Evolutionary conservation across 1,140 invertebrate species (phyloP).

Genomic region (Drosophila arawakana): DNA sequence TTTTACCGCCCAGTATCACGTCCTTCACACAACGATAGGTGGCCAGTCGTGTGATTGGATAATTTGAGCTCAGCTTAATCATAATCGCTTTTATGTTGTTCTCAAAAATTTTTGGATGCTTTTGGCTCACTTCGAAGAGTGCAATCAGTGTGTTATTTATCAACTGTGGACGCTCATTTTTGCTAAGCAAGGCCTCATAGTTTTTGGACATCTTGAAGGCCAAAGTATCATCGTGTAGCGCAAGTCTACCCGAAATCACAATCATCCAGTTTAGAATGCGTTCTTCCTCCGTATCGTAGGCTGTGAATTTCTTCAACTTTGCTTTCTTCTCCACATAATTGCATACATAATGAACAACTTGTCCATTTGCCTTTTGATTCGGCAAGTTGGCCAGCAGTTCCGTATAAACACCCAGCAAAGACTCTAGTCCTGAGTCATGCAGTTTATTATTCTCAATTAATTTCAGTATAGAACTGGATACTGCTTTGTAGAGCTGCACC

Average conservation of each 20-base stretch:
- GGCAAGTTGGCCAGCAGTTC: slow-evolving; percentile 67
- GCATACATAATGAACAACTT: slow-evolving; percentile 60
- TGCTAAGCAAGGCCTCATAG: slow-evolving; percentile 60
- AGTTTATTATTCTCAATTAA: slow-evolving; percentile 49
- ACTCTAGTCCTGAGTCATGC: slow-evolving; percentile 48
- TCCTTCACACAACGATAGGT: slow-evolving; percentile 80
- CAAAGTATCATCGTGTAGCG: slow-evolving; percentile 55
- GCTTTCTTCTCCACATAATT: slow-evolving; percentile 65
- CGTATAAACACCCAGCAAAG: slow-evolving; percentile 64
- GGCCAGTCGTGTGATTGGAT: slow-evolving; percentile 64
- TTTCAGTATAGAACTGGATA: slow-evolving; percentile 18
- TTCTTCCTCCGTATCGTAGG: slow-evolving; percentile 77
- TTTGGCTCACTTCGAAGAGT: slow-evolving; percentile 76
- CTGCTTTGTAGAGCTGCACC: slow-evolving; percentile 46
- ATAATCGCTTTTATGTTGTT: slow-evolving; percentile 69
- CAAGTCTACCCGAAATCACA: slow-evolving; percentile 68
- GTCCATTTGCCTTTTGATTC: slow-evolving; percentile 21
- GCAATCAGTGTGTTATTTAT: slow-evolving; percentile 76
- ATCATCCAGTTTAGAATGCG: slow-evolving; percentile 81
- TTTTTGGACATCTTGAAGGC: slow-evolving; percentile 55
- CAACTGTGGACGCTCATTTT: slow-evolving; percentile 74
- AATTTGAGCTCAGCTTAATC: slow-evolving; percentile 66
- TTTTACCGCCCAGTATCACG: slow-evolving; percentile 72
- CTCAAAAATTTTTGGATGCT: slow-evolving; percentile 72
- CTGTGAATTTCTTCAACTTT: slow-evolving; percentile 52